phyloP scores from a whole-genome alignment of 2,888 invertebrate species.

The Eilema griseolum region DNA sequence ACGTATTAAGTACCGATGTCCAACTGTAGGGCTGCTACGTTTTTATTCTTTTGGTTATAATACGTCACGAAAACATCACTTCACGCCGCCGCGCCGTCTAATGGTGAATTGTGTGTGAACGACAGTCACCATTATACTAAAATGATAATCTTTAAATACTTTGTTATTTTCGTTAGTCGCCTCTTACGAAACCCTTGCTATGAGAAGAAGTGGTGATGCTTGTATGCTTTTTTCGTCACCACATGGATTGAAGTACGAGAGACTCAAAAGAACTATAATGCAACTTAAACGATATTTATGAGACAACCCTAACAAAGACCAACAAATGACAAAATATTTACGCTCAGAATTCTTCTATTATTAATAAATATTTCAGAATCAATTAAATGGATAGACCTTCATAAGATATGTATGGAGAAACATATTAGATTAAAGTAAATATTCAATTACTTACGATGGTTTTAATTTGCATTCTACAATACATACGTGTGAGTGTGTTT shows the following conservation, averaged over 20 bases:
- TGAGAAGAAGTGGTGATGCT: background rate
- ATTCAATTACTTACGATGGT: constrained; percentile 6
- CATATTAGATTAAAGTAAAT: background rate
- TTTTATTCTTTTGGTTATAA: background rate
- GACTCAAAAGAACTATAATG: background rate
- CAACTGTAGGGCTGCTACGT: background rate
- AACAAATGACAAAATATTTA: background rate
- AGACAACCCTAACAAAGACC: background rate
- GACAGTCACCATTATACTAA: background rate
- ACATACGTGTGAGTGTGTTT: too few relatives aligned
- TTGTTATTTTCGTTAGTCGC: too few relatives aligned
- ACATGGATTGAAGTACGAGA: too few relatives aligned
- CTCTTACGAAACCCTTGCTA: background rate
- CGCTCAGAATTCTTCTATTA: background rate
- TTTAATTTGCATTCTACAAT: constrained; percentile 16
- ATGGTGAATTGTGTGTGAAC: background rate
- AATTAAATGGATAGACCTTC: constrained; percentile 16
- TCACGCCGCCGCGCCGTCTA: background rate
- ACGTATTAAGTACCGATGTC: background rate
- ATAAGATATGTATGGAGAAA: constrained; percentile 2
- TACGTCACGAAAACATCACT: background rate
- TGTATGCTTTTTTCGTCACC: too few relatives aligned
- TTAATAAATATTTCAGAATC: constrained; percentile 10
- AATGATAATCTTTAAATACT: background rate
- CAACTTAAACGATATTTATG: background rate